Evolutionary conservation across 2,797 vertebrate species (phyloP), one percentile per base, ranked within the genome.

Genomic region (Falco columbarius): DNA sequence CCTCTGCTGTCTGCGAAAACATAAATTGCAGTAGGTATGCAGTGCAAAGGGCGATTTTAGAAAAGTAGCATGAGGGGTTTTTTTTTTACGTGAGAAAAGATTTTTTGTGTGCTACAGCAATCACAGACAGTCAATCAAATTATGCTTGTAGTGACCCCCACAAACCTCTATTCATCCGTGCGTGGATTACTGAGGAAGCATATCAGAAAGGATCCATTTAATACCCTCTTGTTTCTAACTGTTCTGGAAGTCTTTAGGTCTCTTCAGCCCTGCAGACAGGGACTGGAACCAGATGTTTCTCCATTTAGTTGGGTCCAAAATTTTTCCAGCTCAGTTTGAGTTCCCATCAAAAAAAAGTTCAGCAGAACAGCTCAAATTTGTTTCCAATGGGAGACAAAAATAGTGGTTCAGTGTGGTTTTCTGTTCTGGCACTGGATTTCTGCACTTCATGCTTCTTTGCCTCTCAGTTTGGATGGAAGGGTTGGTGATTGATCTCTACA

Each of bases 261-360:
- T 94, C 70, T 90, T 46, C 40, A 83, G 46, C 32, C 54, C 62
- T 47, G 29, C 32, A 86, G 68, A 56, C 67, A 65, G 44, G 38
- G 63, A 92, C 81, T 85, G 34, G 71, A 95, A 93, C 11, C 84
- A 96, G 74, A 89, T 91, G 84, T 92, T 93, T 71, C 88, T 89
- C 34, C 22, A 30, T 72, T 92, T 80, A 87, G 59, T 59, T 91
- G 68, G 32, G 61, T 29, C 49, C n/a, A 75, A 91, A 91, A 91
- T 46, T n/a, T 10, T 85, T 94, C 63, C 61, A 86, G 23, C 84
- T 91, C 79, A 81, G 67, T 91, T 24, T 81, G 84, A 83, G 76
- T 72, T 94, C 61, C 82, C 76, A 74, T 83, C 82, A 90, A 63
- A 82, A 77, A 36, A 0, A 9, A 85, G 80, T 44, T 82, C 84